These are phyloP conservation scores for Phylloscopus trochilus DNA, from an alignment of 2,113 vertebrate species.

Conservation along the genomic window DNA sequence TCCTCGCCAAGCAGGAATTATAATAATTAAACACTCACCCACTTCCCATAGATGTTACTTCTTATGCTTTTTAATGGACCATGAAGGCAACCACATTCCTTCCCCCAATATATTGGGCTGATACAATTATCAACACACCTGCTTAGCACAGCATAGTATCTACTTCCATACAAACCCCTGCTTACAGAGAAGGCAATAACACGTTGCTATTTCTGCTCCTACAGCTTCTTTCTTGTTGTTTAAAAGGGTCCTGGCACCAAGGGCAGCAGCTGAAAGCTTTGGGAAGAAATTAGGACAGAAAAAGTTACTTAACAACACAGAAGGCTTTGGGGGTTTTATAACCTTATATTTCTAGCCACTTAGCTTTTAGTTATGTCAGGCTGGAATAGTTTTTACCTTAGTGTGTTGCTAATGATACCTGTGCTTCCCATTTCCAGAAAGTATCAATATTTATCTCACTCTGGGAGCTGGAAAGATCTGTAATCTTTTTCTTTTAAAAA, in stretches of 20 bases:
- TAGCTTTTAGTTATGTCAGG: background rate
- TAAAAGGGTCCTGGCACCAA: background rate
- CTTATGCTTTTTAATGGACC: background rate
- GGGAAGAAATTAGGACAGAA: background rate
- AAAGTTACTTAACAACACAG: background rate
- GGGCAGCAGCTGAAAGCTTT: background rate
- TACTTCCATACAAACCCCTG: background rate
- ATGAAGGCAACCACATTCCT: background rate
- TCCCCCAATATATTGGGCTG: background rate
- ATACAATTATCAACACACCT: background rate
- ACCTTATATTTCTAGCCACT: background rate
- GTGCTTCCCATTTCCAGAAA: background rate
- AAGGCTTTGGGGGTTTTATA: background rate
- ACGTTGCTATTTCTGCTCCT: background rate
- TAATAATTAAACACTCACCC: background rate
- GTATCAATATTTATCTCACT: background rate
- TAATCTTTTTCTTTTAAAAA: background rate
- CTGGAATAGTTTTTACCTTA: background rate
- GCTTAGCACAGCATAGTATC: background rate
- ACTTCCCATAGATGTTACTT: background rate
- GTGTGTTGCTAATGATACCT: background rate
- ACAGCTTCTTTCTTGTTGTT: background rate
- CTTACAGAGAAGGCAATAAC: background rate
- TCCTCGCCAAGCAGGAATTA: background rate
- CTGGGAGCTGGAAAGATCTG: background rate